Evolutionary conservation across 2,888 invertebrate genomes (phyloP), one percentile per base, ranked within the genome.

Genomic region (Dorcus parallelipipedus): DNA sequence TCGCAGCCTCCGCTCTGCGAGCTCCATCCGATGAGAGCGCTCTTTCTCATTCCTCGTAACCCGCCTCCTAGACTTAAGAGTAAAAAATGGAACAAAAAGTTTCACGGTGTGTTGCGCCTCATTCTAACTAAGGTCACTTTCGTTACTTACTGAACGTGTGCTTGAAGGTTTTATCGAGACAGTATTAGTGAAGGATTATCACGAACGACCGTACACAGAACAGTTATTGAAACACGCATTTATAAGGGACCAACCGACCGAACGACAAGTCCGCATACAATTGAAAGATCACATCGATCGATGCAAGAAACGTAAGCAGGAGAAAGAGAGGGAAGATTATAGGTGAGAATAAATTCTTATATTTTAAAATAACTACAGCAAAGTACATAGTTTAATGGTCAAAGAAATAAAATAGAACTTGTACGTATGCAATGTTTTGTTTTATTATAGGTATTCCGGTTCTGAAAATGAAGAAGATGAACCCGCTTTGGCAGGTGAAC

Each of bases 221-320:
- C 94, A 97, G 79, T 86, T 99, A 66, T 82, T 99, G 67, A 96
- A 95, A 79, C 97, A 99, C 83, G 88, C 96, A 60, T 99, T 97
- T 80, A 97, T 99, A 74, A 89, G 94, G 80, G 98, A 99, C 82
- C 97, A 98, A 81, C 97, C 98, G 17, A 97, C 97, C 52, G 99
- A 99, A 81, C 84, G 97, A 70, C 96, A 98, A 83, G 97, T 98
- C 68, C 86, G 97, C 75, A 97, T 97, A 80, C 97, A 98, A 79
- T 86, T 99, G 66, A 98, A 98, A 81, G 99, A 99, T 81, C 98
- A 99, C 81, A 97, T 99, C 79, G 99, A 99, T 81, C 84, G 94
- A 66, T 95, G 95, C 81, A 95, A 95, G 82, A 95, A 95, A 79
- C 89, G 95, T 77, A 95, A 93, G 83, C 93, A 90, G 74, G 93